Conservation (phyloP, 2,888 invertebrate species). For the Sericinus montela region DNA sequence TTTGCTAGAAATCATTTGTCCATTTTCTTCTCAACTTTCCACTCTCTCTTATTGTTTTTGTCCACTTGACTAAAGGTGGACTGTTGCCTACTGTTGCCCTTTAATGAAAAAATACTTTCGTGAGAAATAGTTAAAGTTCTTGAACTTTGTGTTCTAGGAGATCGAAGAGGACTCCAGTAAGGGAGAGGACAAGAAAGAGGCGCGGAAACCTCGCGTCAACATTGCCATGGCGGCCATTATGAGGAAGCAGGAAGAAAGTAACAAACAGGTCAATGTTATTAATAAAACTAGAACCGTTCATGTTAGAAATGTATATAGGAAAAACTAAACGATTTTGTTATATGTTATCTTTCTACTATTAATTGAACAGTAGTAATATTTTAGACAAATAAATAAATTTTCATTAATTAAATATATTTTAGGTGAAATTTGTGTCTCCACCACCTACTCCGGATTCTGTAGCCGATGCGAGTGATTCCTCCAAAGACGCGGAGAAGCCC, state of each 20-base stretch:
- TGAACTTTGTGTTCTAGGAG: constrained; percentile 30
- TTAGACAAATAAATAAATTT: too few relatives aligned
- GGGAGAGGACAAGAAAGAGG: constrained; percentile 56
- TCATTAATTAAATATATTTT: constrained; percentile 16
- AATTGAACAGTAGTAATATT: too few relatives aligned
- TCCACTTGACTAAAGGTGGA: too few relatives aligned
- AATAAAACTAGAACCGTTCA: background rate
- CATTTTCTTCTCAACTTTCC: too few relatives aligned
- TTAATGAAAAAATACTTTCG: too few relatives aligned
- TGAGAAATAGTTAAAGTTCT: too few relatives aligned
- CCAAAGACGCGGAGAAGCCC: constrained; percentile 51
- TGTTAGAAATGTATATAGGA: too few relatives aligned
- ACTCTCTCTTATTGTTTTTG: too few relatives aligned
- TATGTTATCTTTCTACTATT: too few relatives aligned
- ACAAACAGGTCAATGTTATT: constrained; percentile 80
- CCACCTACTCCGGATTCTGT: constrained; percentile 62
- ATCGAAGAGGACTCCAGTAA: constrained; percentile 43
- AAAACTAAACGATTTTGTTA: too few relatives aligned
- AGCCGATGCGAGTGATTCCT: constrained; percentile 36
- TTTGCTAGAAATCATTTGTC: too few relatives aligned
- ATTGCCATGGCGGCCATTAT: constrained; percentile 89
- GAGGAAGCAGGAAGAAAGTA: constrained; percentile 83
- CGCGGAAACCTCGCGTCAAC: constrained; percentile 83
- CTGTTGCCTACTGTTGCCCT: too few relatives aligned
- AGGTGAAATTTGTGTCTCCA: constrained; percentile 80